These are phyloP conservation scores for Blastobasis lacticolella DNA, from an alignment of 2,888 invertebrate genomes.

Conservation along the genomic window DNA sequence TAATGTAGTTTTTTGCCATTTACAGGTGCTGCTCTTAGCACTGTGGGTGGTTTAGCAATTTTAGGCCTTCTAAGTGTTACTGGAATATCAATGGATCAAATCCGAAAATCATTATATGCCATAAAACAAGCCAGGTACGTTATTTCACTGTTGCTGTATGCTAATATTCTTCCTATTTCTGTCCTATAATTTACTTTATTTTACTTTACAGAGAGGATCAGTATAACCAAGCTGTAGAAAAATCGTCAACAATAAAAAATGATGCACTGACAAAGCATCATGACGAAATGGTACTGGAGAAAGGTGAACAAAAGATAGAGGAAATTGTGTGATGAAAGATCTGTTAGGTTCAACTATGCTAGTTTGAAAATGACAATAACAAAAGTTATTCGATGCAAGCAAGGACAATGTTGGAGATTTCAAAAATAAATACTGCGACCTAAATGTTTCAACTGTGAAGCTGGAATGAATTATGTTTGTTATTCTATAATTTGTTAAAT, in stretches of 20 bases:
- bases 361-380: no score
- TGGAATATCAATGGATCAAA: slow-evolving; percentile 78
- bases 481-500: no score
- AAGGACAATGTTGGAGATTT: no score
- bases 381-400: no score
- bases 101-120: slow-evolving; percentile 75
- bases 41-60: slow-evolving; percentile 73
- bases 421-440: no score
- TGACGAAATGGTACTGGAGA: slow-evolving; percentile 31
- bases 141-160: no score
- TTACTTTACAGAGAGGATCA: slow-evolving; percentile 42
- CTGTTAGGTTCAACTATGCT: no score
- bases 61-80: slow-evolving; percentile 69
- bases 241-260: slow-evolving; percentile 41
- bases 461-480: no score
- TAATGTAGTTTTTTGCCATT: slow-evolving; percentile 16
- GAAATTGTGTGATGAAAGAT: slow-evolving; percentile 11
- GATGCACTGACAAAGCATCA: slow-evolving; percentile 48
- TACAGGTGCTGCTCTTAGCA: slow-evolving; percentile 75
- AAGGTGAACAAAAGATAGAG: slow-evolving; percentile 33
- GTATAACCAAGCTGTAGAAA: slow-evolving; percentile 44
- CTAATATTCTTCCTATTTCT: no score
- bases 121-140: slow-evolving; percentile 48
- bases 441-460: no score
- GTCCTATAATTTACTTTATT: background rate